Evolutionary conservation across 2,888 invertebrate genomes (phyloP).

Genomic region (Yponomeuta malinellus): DNA sequence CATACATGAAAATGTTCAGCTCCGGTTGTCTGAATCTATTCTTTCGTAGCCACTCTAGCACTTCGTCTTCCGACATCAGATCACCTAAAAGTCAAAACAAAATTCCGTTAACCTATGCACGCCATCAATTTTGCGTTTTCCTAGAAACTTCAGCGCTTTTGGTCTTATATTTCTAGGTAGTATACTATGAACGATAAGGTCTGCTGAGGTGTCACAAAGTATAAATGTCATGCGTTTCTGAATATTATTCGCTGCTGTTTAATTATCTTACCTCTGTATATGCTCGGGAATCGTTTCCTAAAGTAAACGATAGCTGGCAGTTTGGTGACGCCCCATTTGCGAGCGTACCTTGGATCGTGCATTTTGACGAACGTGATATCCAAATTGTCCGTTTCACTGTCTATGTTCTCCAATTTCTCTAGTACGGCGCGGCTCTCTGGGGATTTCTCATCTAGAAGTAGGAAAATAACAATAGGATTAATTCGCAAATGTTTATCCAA

Average conservation of each 20-base stretch:
- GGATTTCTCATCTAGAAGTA: conserved; percentile 83
- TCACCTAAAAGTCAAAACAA: conserved; percentile 76
- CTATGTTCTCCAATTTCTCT: conserved; percentile 93
- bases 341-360: conserved; percentile 92
- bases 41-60: conserved; percentile 94
- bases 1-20: conserved; percentile 95
- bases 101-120: background rate
- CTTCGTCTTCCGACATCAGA: conserved; percentile 87
- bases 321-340: conserved; percentile 95
- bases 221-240: no score
- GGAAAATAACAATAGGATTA: background rate
- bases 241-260: background rate
- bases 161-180: no score
- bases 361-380: conserved; percentile 97
- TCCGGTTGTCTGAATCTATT: conserved; percentile 95
- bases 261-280: conserved; percentile 83
- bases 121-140: background rate
- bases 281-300: conserved; percentile 92
- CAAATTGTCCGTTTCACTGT: conserved; percentile 94
- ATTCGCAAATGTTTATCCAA: no score
- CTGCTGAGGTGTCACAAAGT: no score
- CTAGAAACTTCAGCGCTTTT: no score
- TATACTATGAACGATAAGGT: no score
- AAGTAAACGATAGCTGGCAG: conserved; percentile 94
- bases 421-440: conserved; percentile 88